Evolutionary conservation across 2,888 invertebrate species (phyloP), one percentile per base, ranked within the genome.

Genomic region (Therioaphis trifolii): DNA sequence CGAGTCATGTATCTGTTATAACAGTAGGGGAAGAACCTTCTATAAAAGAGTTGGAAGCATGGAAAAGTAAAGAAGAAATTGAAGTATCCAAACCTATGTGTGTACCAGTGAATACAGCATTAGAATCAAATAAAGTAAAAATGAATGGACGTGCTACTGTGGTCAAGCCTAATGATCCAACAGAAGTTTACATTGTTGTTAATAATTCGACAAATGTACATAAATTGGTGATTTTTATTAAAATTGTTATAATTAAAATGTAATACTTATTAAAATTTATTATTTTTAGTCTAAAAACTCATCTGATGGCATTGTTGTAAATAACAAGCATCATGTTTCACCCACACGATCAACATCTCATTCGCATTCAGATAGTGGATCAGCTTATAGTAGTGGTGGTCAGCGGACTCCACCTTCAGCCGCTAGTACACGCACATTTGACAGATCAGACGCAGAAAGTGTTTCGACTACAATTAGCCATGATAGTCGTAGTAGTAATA

Each of bases 1-100:
- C 94, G 86, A 96, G 95, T 88, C 96, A 96, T 89, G 96, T 96
- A 84, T 96, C 96, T 0, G 96, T 96, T 84, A 96, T 96, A 85
- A 95, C 95, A 43, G 96, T 96, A 21, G 96, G 96, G 76, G 93
- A 94, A 87, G 94, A 94, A 66, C 74, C 82, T 74, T 52, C 72
- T 63, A 40, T 40, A 14, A 82, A 82, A 74, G 74, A 74, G 40
- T n/a, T 63, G 35, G 27, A 27, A 74, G 27, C 61, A 9, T 82
- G 82, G 82, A 82, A 82, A 63, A 74, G 5, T 63, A 82, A 74
- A 82, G 61, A 63, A 63, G 72, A 74, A 24, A 46, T 27, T 63
- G 82, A 74, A 52, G 40, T 74, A 14, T 24, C 61, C 74, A 82
- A 82, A 63, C 82, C 63, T 52, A 24, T 82, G 2, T 15, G 82